A percentile compares a stretch with the other conserved stretches of the same genome.
These are phyloP conservation scores for Drosophila falleni DNA, from an alignment of 2,888 invertebrate species.

Conservation along the genomic window DNA sequence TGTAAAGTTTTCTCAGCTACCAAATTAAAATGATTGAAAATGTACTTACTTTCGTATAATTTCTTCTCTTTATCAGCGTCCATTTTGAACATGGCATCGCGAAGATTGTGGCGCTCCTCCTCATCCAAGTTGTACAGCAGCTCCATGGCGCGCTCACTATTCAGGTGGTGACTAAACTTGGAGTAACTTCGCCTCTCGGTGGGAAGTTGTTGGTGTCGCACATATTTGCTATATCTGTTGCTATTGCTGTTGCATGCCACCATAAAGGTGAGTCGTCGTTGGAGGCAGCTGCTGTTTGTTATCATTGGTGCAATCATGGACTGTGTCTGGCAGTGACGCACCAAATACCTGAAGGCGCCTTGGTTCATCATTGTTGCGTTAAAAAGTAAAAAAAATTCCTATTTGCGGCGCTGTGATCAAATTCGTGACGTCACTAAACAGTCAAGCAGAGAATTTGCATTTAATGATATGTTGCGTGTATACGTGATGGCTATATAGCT, in stretches of 20 bases:
- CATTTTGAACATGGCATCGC: slow-evolving; percentile 90
- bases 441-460: slow-evolving; percentile 1
- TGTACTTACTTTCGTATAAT: slow-evolving; percentile 90
- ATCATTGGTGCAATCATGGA: slow-evolving; percentile 10
- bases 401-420: slow-evolving; percentile 28
- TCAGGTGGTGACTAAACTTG: slow-evolving; percentile 65
- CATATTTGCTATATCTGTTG: slow-evolving; percentile 18
- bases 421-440: slow-evolving; percentile 53
- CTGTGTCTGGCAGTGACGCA: slow-evolving; percentile 40
- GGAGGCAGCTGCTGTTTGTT: slow-evolving; percentile 5
- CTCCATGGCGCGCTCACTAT: slow-evolving; percentile 91
- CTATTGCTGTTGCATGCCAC: slow-evolving; percentile 9
- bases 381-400: slow-evolving; percentile 6
- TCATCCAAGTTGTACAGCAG: slow-evolving; percentile 90
- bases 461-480: neutral
- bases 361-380: slow-evolving; percentile 46
- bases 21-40: no score
- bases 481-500: neutral
- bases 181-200: slow-evolving; percentile 48
- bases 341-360: slow-evolving; percentile 39
- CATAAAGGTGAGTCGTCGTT: slow-evolving; percentile 25
- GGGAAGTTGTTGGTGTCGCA: neutral
- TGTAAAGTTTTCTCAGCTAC: no score
- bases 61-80: slow-evolving; percentile 91
- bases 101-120: slow-evolving; percentile 90